Evolutionary conservation across 1,140 invertebrate species (phyloP).

Genomic region (Solenopsis invicta): DNA sequence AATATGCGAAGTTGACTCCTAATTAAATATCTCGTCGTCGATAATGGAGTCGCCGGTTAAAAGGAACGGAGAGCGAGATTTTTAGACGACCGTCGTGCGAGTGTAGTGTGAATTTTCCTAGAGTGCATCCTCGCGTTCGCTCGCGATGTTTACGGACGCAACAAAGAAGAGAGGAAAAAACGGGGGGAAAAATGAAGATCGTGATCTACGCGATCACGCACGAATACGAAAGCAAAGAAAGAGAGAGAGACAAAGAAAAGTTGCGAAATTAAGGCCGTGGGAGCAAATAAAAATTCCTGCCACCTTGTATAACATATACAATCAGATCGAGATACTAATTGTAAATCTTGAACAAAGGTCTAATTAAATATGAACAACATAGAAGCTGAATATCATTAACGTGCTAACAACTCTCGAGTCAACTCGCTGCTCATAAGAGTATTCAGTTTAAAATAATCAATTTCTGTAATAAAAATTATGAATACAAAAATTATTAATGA

Average conservation of each 20-base stretch:
- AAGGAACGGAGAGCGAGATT: background rate
- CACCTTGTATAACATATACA: background rate
- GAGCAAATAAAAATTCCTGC: slow-evolving; percentile 16
- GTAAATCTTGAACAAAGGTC: slow-evolving; percentile 12
- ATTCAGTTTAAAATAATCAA: background rate
- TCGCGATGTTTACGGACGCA: background rate
- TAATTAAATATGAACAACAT: slow-evolving; percentile 9
- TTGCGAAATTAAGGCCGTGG: slow-evolving; percentile 31
- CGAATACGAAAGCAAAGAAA: background rate
- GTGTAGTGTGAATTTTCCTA: too few relatives aligned
- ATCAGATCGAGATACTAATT: slow-evolving; percentile 7
- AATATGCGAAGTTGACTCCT: slow-evolving; percentile 6
- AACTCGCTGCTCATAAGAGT: background rate
- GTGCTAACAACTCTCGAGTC: slow-evolving; percentile 4
- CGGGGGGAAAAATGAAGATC: slow-evolving; percentile 6
- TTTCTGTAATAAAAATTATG: background rate
- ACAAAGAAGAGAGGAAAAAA: background rate
- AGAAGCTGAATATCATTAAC: background rate
- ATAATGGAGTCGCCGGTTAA: background rate
- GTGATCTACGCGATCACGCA: background rate
- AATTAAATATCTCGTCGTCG: slow-evolving; percentile 2
- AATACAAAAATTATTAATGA: background rate
- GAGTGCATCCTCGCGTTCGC: background rate
- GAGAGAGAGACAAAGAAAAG: background rate
- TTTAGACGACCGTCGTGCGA: background rate